phyloP scores from a whole-genome alignment of 2,797 vertebrate species.

The Siniperca scherzeri region DNA sequence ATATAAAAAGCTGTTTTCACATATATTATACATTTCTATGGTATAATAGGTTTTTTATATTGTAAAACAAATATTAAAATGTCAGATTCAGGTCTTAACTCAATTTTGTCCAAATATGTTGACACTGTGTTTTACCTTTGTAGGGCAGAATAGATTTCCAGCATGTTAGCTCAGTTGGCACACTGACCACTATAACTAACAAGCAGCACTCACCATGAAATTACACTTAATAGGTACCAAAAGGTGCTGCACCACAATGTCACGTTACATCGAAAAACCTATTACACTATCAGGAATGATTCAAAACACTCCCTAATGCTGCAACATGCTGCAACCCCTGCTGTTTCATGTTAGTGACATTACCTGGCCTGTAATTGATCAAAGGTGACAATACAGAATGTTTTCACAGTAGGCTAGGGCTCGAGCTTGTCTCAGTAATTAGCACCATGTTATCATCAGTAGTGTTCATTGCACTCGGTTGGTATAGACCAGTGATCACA shows the following conservation, averaged over 20 bases:
- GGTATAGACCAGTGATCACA: slow-evolving; percentile 82
- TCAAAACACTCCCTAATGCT: slow-evolving; percentile 63
- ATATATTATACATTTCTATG: not conserved
- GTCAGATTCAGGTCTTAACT: slow-evolving; percentile 19
- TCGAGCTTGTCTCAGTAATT: slow-evolving; percentile 85
- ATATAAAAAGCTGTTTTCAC: not conserved
- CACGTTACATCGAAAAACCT: slow-evolving; percentile 53
- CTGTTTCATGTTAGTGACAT: slow-evolving; percentile 61
- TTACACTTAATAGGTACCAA: slow-evolving; percentile 67
- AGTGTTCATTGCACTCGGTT: slow-evolving; percentile 81
- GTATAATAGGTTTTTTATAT: not conserved
- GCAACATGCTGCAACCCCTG: slow-evolving; percentile 62
- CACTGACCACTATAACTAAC: slow-evolving; percentile 53
- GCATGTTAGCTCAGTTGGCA: slow-evolving; percentile 37
- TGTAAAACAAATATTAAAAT: slow-evolving; percentile 10
- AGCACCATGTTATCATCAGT: slow-evolving; percentile 83
- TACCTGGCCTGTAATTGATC: slow-evolving; percentile 72
- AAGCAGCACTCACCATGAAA: slow-evolving; percentile 63
- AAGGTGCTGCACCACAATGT: slow-evolving; percentile 61
- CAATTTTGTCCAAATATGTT: slow-evolving; percentile 3
- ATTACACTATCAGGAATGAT: slow-evolving; percentile 53
- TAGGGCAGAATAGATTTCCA: slow-evolving; percentile 28
- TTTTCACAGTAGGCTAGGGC: slow-evolving; percentile 79
- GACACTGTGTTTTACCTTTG: slow-evolving; percentile 12
- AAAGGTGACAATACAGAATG: slow-evolving; percentile 82